Evolutionary conservation across 1,140 invertebrate species (phyloP), one percentile per base, ranked within the genome.

Genomic region (Pogonomyrmex californicus): DNA sequence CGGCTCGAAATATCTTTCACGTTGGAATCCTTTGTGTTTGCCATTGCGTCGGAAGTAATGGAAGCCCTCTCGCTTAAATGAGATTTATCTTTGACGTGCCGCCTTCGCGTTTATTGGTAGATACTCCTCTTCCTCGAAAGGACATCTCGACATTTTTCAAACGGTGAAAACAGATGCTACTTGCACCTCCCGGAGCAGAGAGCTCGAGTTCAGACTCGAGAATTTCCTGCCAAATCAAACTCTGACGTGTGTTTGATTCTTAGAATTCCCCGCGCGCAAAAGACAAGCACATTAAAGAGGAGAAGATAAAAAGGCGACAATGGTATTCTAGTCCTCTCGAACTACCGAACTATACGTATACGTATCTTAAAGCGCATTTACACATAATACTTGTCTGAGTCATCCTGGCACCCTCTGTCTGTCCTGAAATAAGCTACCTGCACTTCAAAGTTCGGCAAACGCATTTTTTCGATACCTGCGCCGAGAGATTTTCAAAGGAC

Each of bases 331-430:
- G 47, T 56, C 62, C 62, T 51, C 33, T 56, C 7, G 47, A 23
- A 23, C 77, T 81, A 54, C 77, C 47, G 77, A 68, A 54, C 30
- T 23, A 17, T 44, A 10, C 23, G 14, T 17, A 36, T 12, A 12
- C 38, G 58, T n/a, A 36, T n/a, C 23, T 70, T 12, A 38, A 70
- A 70, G 23, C 12, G n/a, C 36, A 81, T 81, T 81, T 81, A 54
- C 77, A 81, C 56, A 81, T 70, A 81, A 81, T 81, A 51, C 47
- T 54, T 51, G 77, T 41, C 65, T 81, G 77, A 81, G 44, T 81
- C 77, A 81, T n/a, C 49, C 23, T 7, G n/a, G 14, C 65, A 47
- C 30, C 0, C 63, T 54, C 14, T 81, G 77, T 68, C 62, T 68
- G 77, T 81, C 36, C 47, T 47, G 65, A 81, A 81, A 81, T 81